A percentile compares a stretch with the other conserved stretches of the same genome.
Evolutionary conservation across 2,888 invertebrate species (phyloP).

Genomic region (Corbicula japonica): DNA sequence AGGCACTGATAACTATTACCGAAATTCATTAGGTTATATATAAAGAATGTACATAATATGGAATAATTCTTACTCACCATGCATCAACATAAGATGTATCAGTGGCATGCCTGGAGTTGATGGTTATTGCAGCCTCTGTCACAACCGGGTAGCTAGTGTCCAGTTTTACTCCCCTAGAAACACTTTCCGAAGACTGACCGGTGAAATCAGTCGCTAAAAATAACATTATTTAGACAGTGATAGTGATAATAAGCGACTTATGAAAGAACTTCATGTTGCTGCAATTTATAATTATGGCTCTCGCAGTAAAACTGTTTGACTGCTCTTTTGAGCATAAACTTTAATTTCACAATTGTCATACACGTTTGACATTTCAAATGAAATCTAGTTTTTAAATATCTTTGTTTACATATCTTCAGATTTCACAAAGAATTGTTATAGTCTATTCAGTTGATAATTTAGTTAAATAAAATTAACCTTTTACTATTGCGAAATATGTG

Average conservation of each 20-base stretch:
- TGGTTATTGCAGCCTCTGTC: conserved; percentile 46
- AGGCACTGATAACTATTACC: too few relatives aligned
- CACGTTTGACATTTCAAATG: too few relatives aligned
- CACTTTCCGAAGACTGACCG: conserved; percentile 37
- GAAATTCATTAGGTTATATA: neutral
- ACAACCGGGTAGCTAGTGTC: conserved; percentile 64
- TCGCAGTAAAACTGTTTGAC: too few relatives aligned
- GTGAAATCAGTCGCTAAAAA: conserved; percentile 66
- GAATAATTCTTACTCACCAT: conserved; percentile 49
- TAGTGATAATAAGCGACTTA: neutral
- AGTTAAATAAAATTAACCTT: conserved; percentile 59
- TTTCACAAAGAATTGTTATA: too few relatives aligned
- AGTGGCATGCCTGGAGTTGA: conserved; percentile 58
- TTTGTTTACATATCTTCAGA: neutral
- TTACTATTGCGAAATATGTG: conserved; percentile 69
- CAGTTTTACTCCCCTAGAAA: conserved; percentile 56
- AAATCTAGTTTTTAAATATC: neutral
- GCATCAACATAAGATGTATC: conserved; percentile 53
- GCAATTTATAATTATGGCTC: too few relatives aligned
- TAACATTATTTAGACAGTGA: neutral
- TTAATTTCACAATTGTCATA: too few relatives aligned
- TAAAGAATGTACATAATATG: neutral
- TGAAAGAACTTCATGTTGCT: neutral
- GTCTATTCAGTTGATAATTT: too few relatives aligned
- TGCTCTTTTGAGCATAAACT: too few relatives aligned